A percentile compares a stretch with the other conserved stretches of the same genome.
These are phyloP conservation scores for Cardiocondyla obscurior DNA, from an alignment of 1,140 invertebrate genomes.

Conservation along the genomic window DNA sequence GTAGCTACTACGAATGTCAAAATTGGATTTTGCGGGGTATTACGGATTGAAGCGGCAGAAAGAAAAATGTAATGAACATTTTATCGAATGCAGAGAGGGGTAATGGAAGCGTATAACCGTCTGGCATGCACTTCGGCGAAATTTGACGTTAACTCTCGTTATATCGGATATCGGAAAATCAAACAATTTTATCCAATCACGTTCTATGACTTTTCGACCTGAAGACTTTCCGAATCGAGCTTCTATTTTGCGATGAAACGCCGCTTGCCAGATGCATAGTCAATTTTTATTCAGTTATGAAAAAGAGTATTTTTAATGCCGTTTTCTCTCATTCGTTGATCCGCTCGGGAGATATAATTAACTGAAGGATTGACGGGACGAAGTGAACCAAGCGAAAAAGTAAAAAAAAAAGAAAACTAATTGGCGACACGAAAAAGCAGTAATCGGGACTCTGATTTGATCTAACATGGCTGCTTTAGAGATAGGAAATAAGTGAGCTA, in stretches of 20 bases:
- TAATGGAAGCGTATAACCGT: conserved; percentile 47
- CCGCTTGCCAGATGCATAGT: conserved; percentile 10
- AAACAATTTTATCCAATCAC: conserved; percentile 54
- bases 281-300: conserved; percentile 16
- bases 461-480: too few relatives aligned
- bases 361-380: not conserved
- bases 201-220: conserved; percentile 45
- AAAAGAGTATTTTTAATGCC: conserved; percentile 1
- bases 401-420: too few relatives aligned
- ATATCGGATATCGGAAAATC: conserved; percentile 56
- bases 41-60: conserved; percentile 33
- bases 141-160: conserved; percentile 50
- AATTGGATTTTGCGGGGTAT: conserved; percentile 40
- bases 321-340: not conserved
- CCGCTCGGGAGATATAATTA: not conserved
- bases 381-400: too few relatives aligned
- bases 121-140: conserved; percentile 33
- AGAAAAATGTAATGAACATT: conserved; percentile 53
- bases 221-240: conserved; percentile 40
- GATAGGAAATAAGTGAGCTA: too few relatives aligned
- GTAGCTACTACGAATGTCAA: conserved; percentile 34
- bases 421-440: too few relatives aligned
- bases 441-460: too few relatives aligned
- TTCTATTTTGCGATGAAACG: conserved; percentile 41
- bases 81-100: conserved; percentile 33